Conservation (phyloP, 2,888 invertebrate genomes). For the Cerceris ruficornis region DNA sequence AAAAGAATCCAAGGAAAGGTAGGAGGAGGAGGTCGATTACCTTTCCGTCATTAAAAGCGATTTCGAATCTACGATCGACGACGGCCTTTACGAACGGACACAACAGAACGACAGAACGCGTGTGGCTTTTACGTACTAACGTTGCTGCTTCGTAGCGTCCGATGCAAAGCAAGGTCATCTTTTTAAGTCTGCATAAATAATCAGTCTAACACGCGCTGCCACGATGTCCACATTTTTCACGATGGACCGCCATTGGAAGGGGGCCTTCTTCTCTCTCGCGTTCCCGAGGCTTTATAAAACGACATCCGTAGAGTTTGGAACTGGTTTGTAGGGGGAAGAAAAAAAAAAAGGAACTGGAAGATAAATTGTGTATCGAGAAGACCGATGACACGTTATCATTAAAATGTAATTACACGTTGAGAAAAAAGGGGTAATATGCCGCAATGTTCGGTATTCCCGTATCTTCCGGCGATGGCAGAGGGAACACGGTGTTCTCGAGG, state of each 20-base stretch:
- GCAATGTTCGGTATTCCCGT: no score
- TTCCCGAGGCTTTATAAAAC: no score
- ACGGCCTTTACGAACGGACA: constrained; percentile 19
- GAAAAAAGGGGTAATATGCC: no score
- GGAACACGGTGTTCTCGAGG: no score
- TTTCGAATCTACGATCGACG: constrained; percentile 43
- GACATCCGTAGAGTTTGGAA: no score
- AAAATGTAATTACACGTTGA: no score
- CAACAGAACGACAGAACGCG: constrained; percentile 3
- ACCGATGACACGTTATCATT: no score
- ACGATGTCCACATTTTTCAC: constrained; percentile 4
- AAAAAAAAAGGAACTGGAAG: no score
- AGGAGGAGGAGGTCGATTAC: constrained; percentile 52
- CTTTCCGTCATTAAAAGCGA: constrained; percentile 34
- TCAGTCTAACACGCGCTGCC: constrained; percentile 4
- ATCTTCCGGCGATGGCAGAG: no score
- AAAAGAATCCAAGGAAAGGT: constrained; percentile 31
- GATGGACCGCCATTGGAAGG: neutral
- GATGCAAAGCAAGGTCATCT: constrained; percentile 27
- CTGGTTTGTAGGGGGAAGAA: no score
- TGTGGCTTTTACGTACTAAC: constrained; percentile 9
- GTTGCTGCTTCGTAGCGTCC: neutral
- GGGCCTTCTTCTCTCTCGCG: neutral
- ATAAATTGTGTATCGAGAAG: no score
- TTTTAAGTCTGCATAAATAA: constrained; percentile 46